phyloP scores from a whole-genome alignment of 2,888 invertebrate genomes.

The Holacanthella duospinosa region DNA sequence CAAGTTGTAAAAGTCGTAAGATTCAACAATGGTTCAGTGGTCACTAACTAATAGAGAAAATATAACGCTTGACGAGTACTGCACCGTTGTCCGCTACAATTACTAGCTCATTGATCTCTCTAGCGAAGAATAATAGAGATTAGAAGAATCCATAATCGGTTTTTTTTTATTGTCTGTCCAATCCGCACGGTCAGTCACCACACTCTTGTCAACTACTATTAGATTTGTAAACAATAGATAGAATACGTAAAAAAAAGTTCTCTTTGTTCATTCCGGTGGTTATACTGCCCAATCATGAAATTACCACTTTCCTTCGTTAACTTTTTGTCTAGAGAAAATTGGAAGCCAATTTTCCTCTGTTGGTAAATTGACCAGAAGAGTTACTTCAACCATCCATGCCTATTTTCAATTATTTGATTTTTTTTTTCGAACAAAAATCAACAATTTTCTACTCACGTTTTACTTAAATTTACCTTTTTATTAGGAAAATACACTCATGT shows the following conservation, averaged over 20 bases:
- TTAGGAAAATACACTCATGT: background rate
- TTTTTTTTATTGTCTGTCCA: background rate
- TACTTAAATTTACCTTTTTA: background rate
- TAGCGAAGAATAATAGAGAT: background rate
- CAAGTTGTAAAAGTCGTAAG: no score
- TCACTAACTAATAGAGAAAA: no score
- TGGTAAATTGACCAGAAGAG: background rate
- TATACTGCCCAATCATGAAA: constrained; percentile 3
- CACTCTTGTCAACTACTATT: background rate
- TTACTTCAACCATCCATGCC: background rate
- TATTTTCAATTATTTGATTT: background rate
- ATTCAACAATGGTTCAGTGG: no score
- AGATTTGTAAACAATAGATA: background rate
- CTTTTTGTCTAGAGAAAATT: background rate
- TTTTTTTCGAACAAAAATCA: background rate
- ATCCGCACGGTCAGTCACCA: background rate
- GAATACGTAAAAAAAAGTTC: no score
- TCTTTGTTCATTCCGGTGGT: background rate
- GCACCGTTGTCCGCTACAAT: no score
- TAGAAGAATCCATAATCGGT: background rate
- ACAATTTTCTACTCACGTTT: background rate
- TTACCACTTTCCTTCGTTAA: constrained; percentile 1
- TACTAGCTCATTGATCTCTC: constrained; percentile 2
- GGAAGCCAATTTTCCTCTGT: background rate
- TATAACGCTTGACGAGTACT: background rate